Conservation (phyloP, 2,797 vertebrate species). For the Ciconia nigra region DNA sequence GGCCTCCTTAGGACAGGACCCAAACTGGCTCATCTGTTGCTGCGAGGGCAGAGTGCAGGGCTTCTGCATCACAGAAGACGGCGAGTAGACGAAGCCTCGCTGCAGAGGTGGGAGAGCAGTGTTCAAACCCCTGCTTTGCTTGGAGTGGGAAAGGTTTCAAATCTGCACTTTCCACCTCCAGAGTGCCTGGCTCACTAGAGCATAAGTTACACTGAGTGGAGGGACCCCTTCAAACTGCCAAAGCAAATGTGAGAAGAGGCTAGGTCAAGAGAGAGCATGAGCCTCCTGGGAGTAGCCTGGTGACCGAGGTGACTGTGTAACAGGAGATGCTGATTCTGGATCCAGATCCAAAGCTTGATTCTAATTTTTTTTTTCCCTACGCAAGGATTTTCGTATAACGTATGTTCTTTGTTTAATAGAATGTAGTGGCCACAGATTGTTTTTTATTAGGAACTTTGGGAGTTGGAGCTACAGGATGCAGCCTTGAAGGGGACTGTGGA, state of each 20-base stretch:
- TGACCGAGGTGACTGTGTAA: background rate
- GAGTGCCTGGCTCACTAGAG: background rate
- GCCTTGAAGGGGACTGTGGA: too few relatives aligned
- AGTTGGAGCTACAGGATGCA: background rate
- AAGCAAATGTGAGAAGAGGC: background rate
- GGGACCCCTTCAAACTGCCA: too few relatives aligned
- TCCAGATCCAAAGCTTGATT: background rate
- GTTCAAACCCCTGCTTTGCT: background rate
- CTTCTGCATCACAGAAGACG: fast-evolving
- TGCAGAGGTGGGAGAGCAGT: background rate
- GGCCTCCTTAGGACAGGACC: background rate
- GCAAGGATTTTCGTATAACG: background rate
- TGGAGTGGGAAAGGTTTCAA: background rate
- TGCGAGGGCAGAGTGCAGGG: background rate
- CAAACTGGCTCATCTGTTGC: fast-evolving
- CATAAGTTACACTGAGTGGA: fast-evolving
- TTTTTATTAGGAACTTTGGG: background rate
- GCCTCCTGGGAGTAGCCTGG: background rate
- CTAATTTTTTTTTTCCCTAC: fast-evolving
- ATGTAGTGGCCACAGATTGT: too few relatives aligned
- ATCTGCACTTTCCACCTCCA: fast-evolving
- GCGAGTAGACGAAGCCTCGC: background rate
- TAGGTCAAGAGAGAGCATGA: background rate
- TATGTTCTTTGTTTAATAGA: background rate
- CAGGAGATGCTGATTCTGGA: background rate